Conservation (phyloP, 2,888 invertebrate genomes). For the Diarsia mendica region DNA sequence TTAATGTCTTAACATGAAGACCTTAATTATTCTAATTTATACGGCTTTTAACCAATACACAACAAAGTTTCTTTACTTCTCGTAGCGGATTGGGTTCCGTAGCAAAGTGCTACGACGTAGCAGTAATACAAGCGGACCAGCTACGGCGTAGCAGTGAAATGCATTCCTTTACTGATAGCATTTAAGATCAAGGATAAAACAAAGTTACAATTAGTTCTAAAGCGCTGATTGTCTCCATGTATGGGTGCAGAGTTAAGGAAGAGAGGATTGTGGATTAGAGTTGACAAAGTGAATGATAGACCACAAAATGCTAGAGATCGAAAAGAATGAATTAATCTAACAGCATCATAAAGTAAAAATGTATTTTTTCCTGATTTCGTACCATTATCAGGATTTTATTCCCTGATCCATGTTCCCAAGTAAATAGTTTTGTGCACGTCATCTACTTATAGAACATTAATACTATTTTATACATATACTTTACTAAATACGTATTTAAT, state of each 20-base stretch:
- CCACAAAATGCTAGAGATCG: background rate
- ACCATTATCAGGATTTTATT: too few relatives aligned
- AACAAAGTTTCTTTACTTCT: background rate
- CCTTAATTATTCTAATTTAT: background rate
- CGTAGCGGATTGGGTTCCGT: conserved; percentile 10
- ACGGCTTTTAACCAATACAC: background rate
- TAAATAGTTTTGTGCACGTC: too few relatives aligned
- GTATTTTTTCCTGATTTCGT: too few relatives aligned
- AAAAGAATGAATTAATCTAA: too few relatives aligned
- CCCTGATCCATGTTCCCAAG: too few relatives aligned
- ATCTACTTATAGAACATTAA: too few relatives aligned
- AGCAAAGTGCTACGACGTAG: conserved; percentile 24
- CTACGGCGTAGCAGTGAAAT: conserved; percentile 45
- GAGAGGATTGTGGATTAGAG: too few relatives aligned
- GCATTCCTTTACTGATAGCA: conserved; percentile 11
- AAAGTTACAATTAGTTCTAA: conserved; percentile 34
- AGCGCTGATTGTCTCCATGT: conserved; percentile 19
- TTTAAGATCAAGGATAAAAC: conserved; percentile 22
- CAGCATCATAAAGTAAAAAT: too few relatives aligned
- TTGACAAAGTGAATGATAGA: too few relatives aligned
- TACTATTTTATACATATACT: too few relatives aligned
- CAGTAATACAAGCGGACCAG: background rate
- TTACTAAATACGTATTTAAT: too few relatives aligned
- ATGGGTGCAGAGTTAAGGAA: conserved; percentile 14
- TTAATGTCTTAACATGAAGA: background rate